Base-by-base conservation (phyloP, 2,888 invertebrate genomes). In the Scaptomyza tumidula region DNA sequence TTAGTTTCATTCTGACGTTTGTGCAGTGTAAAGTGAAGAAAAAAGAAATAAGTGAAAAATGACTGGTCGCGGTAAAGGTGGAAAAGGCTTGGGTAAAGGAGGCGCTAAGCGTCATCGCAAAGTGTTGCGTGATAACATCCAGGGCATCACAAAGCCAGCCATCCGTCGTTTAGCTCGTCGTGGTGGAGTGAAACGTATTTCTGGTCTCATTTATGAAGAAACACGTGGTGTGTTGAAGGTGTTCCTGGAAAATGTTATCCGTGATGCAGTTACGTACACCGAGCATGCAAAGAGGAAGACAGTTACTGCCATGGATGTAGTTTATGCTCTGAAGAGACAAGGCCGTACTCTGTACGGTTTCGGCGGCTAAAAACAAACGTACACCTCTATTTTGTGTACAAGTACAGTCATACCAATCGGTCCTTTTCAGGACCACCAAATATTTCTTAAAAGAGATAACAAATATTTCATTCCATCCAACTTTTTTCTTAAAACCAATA, bases 31-130 rank as follows among this genome's bases (percentile, higher is more conserved):
- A 24, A 24, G 24, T 24, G 3, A 24, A 24, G 5, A 5, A 4
- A 3, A 24, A 24, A 24, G 3, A 24, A 24, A 24, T 3, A 24
- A 24, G 24, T 24, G 24, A 24, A 24, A 24, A 24, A 24, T 24
- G 33, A 33, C 3, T 33, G 9, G 3, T 72, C 95, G 96, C 69
- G 96, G 96, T 66, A 96, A 96, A 93, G 95, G 95, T 90, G 95
- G 95, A 61, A 95, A 96, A 92, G 95, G 96, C 67, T 93, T 96
- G 57, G 96, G 96, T 60, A 96, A 96, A 92, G 95, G 96, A 75
- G 96, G 96, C 71, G 96, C 96, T 33, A 96, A 96, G 91, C 95
- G 96, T 78, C 96, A 97, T 92, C 93, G 97, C 64, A 97, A 96
- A 91, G 96, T 97, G 2, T 95, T 95, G 7, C 93, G 95, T 75